Base-by-base conservation (phyloP, 2,888 invertebrate genomes). In the Icerya purchasi region DNA sequence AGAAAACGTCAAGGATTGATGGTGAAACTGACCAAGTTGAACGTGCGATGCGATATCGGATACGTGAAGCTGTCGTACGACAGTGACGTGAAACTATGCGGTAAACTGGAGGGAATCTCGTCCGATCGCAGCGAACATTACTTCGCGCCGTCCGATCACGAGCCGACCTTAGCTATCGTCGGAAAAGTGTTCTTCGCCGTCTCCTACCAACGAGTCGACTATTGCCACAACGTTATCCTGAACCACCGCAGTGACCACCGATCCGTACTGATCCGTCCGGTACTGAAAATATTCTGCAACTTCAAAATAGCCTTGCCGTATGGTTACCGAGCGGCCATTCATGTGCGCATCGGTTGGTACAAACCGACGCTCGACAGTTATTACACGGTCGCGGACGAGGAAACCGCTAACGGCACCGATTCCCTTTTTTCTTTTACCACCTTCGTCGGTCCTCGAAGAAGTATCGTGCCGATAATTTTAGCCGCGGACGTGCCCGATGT, bases 271-370 rank as follows among this genome's bases (percentile, higher is more conserved):
- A 57, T 63, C 21, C 56, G 36, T 21, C 60, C 77, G 64, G 79
- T 79, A 5, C 75, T 74, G 63, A 65, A 25, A 56, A 58, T 56
- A 53, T 60, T 60, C 64, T 84, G 84, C 70, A 81, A 81, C 22
- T 83, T 82, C 70, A 75, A 76, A 65, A 80, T 84, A 58, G 80
- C 81, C 67, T 70, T 84, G 65, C 83, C 84, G 1, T 83, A 80
- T 67, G 84, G 84, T 2, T 80, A 82, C 70, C 73, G 78, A 62
- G 78, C 83, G 10, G 78, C 79, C n/a, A 66, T 81, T 61, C 74
- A 54, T 21, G 56, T 66, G 20, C 21, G 50, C 50, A 58, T 64
- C n/a, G 63, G 62, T 59, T 36, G 54, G 8, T 50, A 49, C 50
- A 51, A 50, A 1, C 59, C 52, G 3, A 23, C 59, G 36, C 22